Evolutionary conservation across 1,140 invertebrate species (phyloP), one percentile per base, ranked within the genome.

Genomic region (Himalopsyche phryganea): DNA sequence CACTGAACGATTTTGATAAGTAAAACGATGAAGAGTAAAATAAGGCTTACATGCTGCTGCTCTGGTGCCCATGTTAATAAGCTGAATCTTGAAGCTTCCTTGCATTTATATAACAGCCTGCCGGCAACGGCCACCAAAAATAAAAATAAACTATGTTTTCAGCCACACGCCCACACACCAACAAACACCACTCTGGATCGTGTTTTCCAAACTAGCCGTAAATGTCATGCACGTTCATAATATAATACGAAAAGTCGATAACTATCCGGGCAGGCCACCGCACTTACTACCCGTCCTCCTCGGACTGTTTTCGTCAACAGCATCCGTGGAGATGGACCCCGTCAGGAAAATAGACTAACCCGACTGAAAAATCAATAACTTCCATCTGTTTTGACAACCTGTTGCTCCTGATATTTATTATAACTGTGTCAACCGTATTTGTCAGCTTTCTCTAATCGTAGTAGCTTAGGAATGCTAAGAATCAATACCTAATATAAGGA

Each of bases 41-140:
- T 28, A 28, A 28, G 58, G 80, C 84, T 85, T 79, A 86, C 84
- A 86, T 77, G 84, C 84, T 74, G 83, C 83, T 72, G 84, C 83
- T 74, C 84, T 78, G 66, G 84, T 86, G 77, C 84, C 84, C 84
- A 86, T 86, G 77, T 86, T 86, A 77, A 82, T 82, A 67, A 83
- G 79, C 71, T 83, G 81, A 66, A 82, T 81, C 76, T 80, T 83
- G 71, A 83, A 82, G 68, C 76, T 78, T 65, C 75, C 76, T 71
- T 78, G 75, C 75, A 79, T 79, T 76, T 64, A 64, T 64, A 41
- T 63, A 53, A 56, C 36, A 6, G 61, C 56, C 57, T 14, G 32
- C 56, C 56, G 52, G 56, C 56, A 44, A 41, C 5, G 52, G 45
- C n/a, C 55, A 15, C 14, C 13, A 7, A 6, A 57, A 52, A 47